Base-by-base conservation (phyloP, 2,888 invertebrate genomes). In the Salpingus planirostris region DNA sequence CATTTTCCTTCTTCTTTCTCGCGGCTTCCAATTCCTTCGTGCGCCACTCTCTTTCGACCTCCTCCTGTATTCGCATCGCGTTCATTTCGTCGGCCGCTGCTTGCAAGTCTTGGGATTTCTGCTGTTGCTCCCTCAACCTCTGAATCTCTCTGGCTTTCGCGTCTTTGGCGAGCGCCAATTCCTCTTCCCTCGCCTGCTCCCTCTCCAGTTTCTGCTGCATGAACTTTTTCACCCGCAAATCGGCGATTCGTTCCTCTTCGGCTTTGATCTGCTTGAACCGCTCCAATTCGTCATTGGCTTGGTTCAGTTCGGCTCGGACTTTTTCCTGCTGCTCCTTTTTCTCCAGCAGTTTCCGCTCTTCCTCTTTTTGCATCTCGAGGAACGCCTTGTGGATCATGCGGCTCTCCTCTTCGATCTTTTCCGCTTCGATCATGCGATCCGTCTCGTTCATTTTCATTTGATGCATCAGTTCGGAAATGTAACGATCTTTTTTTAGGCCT, bases 361-460 rank as follows among this genome's bases (percentile, higher is more conserved):
- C 78, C 25, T 76, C 74, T 30, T 76, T 71, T 55, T 78, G 74
- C 67, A 77, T 71, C 1, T 75, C 76, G 31, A 78, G 71, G 52
- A 73, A 69, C 5, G 70, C 73, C 38, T 74, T 70, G 57, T 78
- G 79, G 41, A 75, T 67, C 24, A 73, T 64, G 27, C 73, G 70
- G 36, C 76, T 74, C 57, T 82, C 81, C 49, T 80, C 79, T 47
- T 78, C 76, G n/a, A 74, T 73, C 12, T 71, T 68, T 46, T 81
- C 77, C 0, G 76, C 75, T 54, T 78, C 76, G 57, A 80, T 64
- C 36, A 71, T 47, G 11, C 64, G 58, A 18, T 68, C 60, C 8
- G 69, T 59, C 43, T 74, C 70, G 42, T 72, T 74, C 33, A 69
- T 67, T 31, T 59, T 55, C 13, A 74, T 69, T 55, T 75, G 74